These are phyloP conservation scores for Saguinus midas DNA, from an alignment of 2,113 vertebrate species.

Conservation along the genomic window DNA sequence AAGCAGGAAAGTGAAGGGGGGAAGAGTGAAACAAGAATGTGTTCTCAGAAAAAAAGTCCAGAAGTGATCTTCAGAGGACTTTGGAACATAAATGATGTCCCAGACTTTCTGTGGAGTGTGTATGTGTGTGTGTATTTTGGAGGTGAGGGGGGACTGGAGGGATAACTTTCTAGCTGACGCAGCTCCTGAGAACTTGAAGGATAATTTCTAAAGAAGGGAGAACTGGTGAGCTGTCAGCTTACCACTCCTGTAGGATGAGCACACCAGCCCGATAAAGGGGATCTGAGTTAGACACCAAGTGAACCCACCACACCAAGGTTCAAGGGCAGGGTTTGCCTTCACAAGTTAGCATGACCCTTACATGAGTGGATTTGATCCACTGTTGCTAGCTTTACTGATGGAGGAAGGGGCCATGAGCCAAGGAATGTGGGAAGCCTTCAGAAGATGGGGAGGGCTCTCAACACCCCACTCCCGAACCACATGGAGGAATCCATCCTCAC, in stretches of 20 bases:
- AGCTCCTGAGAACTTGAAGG: not conserved
- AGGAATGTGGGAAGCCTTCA: not conserved
- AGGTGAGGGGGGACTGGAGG: accelerated
- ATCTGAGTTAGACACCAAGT: not conserved
- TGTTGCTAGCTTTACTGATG: not conserved
- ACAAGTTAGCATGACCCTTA: not conserved
- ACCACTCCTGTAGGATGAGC: not conserved
- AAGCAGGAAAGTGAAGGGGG: not conserved
- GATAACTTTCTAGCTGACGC: not conserved
- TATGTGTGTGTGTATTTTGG: not conserved
- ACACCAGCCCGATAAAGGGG: not conserved
- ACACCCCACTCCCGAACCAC: not conserved
- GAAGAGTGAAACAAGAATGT: not conserved
- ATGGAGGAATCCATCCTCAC: not conserved
- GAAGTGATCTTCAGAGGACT: not conserved
- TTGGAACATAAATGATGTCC: not conserved
- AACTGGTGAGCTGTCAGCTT: not conserved
- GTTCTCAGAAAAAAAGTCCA: not conserved
- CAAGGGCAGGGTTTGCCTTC: not conserved
- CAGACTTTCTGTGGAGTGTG: not conserved
- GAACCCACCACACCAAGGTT: not conserved
- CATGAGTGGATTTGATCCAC: not conserved
- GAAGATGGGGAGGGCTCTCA: not conserved
- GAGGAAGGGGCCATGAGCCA: not conserved
- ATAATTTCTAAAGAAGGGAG: not conserved